A percentile compares a stretch with the other conserved stretches of the same genome.
phyloP scores from a whole-genome alignment of 2,797 vertebrate species.

The Neosilurus mollespiculum region DNA sequence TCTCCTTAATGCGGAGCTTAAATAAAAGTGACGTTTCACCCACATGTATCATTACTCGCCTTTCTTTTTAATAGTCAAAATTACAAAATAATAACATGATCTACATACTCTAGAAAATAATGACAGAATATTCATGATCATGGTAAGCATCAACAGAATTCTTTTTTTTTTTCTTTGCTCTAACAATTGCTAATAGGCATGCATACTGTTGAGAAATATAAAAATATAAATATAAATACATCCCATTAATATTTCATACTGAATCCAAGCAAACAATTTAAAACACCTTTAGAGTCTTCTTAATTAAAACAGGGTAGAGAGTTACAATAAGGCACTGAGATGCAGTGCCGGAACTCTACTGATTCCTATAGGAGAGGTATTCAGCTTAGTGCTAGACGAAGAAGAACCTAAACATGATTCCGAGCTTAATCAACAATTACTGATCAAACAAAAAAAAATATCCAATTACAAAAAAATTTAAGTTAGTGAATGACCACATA shows the following conservation, averaged over 20 bases:
- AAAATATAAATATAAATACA: constrained; percentile 88
- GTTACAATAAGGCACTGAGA: constrained; percentile 82
- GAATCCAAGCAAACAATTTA: constrained; percentile 77
- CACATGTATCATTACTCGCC: constrained; percentile 62
- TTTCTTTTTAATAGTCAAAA: constrained; percentile 82
- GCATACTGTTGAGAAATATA: constrained; percentile 85
- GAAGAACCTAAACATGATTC: constrained; percentile 54
- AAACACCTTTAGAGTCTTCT: constrained; percentile 77
- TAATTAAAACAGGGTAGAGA: constrained; percentile 78
- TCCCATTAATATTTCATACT: constrained; percentile 80
- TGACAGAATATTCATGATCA: constrained; percentile 74
- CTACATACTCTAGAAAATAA: constrained; percentile 80
- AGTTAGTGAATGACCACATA: constrained; percentile 65
- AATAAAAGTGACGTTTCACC: constrained; percentile 29
- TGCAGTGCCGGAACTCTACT: constrained; percentile 80
- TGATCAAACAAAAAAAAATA: constrained; percentile 55
- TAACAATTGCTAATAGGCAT: constrained; percentile 78
- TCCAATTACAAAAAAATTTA: constrained; percentile 48
- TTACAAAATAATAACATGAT: constrained; percentile 83
- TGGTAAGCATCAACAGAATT: constrained; percentile 71
- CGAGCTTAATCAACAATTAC: constrained; percentile 42
- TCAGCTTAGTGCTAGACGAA: constrained; percentile 69
- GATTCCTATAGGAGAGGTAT: constrained; percentile 78
- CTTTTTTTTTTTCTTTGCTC: constrained; percentile 65
- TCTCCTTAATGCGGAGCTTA: not conserved